Conservation (phyloP, 2,797 vertebrate genomes). For the Falco cherrug region DNA sequence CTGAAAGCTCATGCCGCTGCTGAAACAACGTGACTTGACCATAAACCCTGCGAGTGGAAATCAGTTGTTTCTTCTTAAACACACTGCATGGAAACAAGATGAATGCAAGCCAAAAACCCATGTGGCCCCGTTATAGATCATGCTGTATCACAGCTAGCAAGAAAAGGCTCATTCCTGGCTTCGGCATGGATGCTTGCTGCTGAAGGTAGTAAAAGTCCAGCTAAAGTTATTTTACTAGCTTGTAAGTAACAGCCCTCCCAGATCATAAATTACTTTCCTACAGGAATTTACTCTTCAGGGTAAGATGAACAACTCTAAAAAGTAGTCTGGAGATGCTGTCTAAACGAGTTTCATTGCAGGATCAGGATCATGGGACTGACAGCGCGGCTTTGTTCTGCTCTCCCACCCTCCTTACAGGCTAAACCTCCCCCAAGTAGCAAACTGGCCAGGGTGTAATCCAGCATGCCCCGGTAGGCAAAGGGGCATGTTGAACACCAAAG, state of each 20-base stretch:
- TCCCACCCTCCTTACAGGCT: background rate
- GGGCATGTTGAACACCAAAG: background rate
- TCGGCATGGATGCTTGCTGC: background rate
- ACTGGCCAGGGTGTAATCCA: background rate
- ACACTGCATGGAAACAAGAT: background rate
- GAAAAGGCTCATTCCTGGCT: background rate
- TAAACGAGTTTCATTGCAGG: background rate
- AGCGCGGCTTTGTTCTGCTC: background rate
- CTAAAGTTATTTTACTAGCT: conserved; percentile 54
- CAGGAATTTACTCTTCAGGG: conserved; percentile 6
- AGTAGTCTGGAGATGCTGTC: background rate
- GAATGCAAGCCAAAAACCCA: background rate
- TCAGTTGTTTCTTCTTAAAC: conserved; percentile 5
- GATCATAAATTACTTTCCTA: conserved; percentile 37
- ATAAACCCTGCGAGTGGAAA: background rate
- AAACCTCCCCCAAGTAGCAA: background rate
- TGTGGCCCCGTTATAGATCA: background rate
- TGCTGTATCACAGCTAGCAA: background rate
- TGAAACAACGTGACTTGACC: background rate
- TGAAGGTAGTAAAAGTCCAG: conserved; percentile 39
- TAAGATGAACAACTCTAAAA: background rate
- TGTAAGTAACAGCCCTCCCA: conserved; percentile 37
- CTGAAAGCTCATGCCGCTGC: background rate
- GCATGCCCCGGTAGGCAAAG: background rate
- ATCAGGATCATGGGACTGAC: background rate